A percentile compares a stretch with the other conserved stretches of the same genome.
Conservation (phyloP, 2,113 vertebrate genomes). For the Eurystomus gularis region DNA sequence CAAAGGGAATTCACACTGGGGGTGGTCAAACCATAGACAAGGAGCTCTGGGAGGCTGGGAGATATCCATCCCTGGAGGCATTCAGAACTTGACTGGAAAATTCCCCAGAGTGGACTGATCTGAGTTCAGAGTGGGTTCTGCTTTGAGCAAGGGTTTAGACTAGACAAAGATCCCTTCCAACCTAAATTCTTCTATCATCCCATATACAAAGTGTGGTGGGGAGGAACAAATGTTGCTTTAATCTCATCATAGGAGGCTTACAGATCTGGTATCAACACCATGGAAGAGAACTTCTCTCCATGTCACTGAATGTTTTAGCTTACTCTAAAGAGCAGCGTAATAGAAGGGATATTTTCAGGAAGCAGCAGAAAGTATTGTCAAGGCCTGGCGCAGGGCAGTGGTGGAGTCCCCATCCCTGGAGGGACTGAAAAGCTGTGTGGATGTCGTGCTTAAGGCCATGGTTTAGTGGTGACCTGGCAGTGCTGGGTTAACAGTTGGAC, state of each 20-base stretch:
- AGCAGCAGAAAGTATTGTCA: not conserved
- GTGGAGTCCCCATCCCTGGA: not conserved
- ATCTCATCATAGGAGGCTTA: accelerated
- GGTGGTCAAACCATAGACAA: not conserved
- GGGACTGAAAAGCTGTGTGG: no score
- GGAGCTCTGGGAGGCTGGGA: not conserved
- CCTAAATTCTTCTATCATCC: not conserved
- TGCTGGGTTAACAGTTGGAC: not conserved
- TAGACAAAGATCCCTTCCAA: not conserved
- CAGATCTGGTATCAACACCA: not conserved
- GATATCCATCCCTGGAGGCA: not conserved
- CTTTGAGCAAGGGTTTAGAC: not conserved
- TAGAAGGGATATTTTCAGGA: not conserved
- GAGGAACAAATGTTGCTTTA: not conserved
- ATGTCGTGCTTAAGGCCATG: not conserved
- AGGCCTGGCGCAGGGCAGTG: not conserved
- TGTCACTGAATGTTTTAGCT: not conserved
- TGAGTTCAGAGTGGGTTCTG: not conserved
- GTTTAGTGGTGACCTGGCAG: not conserved
- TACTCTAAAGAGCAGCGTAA: not conserved
- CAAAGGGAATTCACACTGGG: not conserved
- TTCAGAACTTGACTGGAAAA: not conserved
- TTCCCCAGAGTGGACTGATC: not conserved
- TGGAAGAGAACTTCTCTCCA: not conserved
- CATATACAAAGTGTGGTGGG: not conserved